A percentile compares a stretch with the other conserved stretches of the same genome.
Evolutionary conservation across 37 sponge, comb jelly and placozoan genomes (phyloP).

Genomic region (Amphimedon queenslandica): DNA sequence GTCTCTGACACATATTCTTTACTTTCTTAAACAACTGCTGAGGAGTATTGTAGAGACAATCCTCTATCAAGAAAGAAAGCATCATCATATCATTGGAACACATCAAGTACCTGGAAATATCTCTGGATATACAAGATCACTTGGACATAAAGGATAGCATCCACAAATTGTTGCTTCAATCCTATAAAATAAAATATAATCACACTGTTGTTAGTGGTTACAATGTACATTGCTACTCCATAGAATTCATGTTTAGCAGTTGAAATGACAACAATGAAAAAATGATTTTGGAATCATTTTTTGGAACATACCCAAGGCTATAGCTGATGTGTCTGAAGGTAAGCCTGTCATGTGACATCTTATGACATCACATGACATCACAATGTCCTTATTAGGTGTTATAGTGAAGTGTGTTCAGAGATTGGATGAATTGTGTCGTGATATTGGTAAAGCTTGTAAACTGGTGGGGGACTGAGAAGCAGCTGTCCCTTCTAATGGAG

Average conservation of each 20-base stretch:
- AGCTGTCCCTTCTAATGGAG: constrained; percentile 72
- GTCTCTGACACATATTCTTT: constrained; percentile 62
- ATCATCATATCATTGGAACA: too few relatives aligned
- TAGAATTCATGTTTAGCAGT: constrained; percentile 91
- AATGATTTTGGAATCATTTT: too few relatives aligned
- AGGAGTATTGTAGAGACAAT: constrained; percentile 81
- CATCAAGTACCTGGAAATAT: constrained; percentile 83
- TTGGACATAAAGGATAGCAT: constrained; percentile 90
- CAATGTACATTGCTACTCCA: constrained; percentile 88
- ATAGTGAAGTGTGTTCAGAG: constrained; percentile 97
- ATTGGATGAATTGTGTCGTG: constrained; percentile 79
- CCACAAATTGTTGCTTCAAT: constrained; percentile 77
- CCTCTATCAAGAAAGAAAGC: constrained; percentile 28
- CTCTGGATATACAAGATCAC: constrained; percentile 89
- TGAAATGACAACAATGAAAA: constrained; percentile 85
- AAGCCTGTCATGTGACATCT: too few relatives aligned
- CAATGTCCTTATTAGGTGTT: too few relatives aligned
- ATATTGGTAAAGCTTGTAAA: constrained; percentile 77
- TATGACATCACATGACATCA: too few relatives aligned
- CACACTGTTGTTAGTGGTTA: neutral
- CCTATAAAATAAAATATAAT: too few relatives aligned
- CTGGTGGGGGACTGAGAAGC: constrained; percentile 85
- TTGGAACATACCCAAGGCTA: too few relatives aligned
- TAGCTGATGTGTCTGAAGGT: too few relatives aligned
- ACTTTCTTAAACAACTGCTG: constrained; percentile 82